These are phyloP conservation scores for Empis stercorea DNA, from an alignment of 2,888 invertebrate genomes.

Conservation along the genomic window DNA sequence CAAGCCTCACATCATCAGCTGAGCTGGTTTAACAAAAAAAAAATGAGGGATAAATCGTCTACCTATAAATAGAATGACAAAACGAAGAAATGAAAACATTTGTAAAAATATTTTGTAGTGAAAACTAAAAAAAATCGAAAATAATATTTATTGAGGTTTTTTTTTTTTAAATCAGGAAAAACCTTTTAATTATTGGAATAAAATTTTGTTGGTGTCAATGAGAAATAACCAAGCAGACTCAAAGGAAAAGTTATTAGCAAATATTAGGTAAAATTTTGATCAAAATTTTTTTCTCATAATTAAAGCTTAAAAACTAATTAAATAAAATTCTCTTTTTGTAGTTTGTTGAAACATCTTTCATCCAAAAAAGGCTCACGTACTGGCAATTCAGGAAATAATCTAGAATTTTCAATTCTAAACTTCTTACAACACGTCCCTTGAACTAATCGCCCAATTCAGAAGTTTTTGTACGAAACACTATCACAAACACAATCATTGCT, in stretches of 20 bases:
- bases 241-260: constrained; percentile 31
- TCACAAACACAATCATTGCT: constrained; percentile 2
- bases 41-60: neutral
- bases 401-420: constrained; percentile 34
- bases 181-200: too few relatives aligned
- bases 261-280: constrained; percentile 27
- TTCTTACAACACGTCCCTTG: constrained; percentile 35
- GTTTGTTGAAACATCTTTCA: constrained; percentile 30
- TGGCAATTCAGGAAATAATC: constrained; percentile 33
- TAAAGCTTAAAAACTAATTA: neutral
- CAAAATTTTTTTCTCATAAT: neutral
- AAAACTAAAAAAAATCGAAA: neutral
- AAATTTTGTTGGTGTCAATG: constrained; percentile 13
- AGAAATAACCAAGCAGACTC: constrained; percentile 20
- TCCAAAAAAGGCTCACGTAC: constrained; percentile 33
- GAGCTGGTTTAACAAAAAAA: neutral
- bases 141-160: neutral
- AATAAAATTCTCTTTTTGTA: constrained; percentile 8
- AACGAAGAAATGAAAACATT: neutral
- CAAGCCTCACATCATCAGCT: too few relatives aligned
- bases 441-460: constrained; percentile 11
- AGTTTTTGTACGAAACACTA: constrained; percentile 1
- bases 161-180: neutral
- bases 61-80: neutral
- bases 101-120: neutral